Evolutionary conservation across 2,113 vertebrate genomes (phyloP).

Genomic region (Eurystomus gularis): DNA sequence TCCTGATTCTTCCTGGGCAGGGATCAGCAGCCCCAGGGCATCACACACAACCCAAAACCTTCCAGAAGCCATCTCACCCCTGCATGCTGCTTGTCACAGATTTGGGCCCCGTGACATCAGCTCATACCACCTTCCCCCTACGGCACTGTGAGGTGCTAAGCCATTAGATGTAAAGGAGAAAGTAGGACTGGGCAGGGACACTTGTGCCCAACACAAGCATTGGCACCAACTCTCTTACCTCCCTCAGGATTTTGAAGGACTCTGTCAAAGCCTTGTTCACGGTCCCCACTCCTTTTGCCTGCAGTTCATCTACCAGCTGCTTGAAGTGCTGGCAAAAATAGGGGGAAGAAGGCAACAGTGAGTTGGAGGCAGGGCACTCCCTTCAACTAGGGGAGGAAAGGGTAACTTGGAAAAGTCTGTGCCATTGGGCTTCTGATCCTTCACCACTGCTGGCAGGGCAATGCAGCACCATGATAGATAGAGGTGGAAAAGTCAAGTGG

Average conservation of each 20-base stretch:
- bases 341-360: neutral
- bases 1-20: neutral
- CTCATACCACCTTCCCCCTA: neutral
- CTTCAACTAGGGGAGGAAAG: neutral
- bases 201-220: accelerated
- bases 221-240: constrained; percentile 71
- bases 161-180: neutral
- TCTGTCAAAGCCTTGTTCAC: constrained; percentile 90
- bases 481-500: neutral
- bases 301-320: constrained; percentile 85
- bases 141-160: neutral
- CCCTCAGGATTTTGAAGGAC: constrained; percentile 89
- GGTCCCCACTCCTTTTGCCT: constrained; percentile 90
- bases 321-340: constrained; percentile 87
- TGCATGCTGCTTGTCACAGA: neutral
- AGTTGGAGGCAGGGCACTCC: neutral
- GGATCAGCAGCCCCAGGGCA: neutral
- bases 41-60: accelerated
- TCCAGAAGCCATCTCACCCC: neutral
- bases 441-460: neutral
- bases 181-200: neutral
- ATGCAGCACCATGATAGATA: neutral
- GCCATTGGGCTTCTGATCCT: neutral
- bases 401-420: neutral
- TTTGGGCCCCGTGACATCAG: accelerated